Percentiles rank a stretch among this genome's conserved stretches.
phyloP scores from a whole-genome alignment of 2,797 vertebrate species.

The Otolemur crassicaudatus region DNA sequence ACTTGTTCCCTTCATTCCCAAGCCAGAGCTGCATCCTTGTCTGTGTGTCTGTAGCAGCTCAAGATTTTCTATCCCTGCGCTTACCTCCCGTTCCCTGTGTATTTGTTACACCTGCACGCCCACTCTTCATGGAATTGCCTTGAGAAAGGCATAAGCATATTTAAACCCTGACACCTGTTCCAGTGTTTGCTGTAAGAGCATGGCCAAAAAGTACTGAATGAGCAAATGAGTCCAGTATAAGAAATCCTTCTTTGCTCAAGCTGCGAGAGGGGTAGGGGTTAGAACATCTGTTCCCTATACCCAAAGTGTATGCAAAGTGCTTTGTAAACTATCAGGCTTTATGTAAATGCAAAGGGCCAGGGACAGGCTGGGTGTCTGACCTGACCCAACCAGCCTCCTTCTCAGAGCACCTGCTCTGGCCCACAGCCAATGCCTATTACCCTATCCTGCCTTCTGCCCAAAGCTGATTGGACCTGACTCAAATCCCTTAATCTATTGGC shows the following conservation, averaged over 20 bases:
- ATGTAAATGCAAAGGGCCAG: background rate
- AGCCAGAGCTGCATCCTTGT: background rate
- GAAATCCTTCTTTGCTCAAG: background rate
- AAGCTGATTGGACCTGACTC: background rate
- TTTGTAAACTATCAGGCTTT: background rate
- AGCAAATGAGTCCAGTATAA: slow-evolving; percentile 1
- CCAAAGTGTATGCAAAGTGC: background rate
- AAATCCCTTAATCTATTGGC: background rate
- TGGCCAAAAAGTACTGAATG: background rate
- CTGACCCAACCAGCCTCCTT: background rate
- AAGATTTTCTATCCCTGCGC: background rate
- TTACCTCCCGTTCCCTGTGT: background rate
- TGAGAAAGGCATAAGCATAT: background rate
- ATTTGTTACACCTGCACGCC: background rate
- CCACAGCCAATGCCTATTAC: background rate
- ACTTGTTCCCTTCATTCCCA: background rate
- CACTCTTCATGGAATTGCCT: background rate
- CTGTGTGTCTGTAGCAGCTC: background rate
- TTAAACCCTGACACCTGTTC: background rate
- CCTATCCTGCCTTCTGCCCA: background rate
- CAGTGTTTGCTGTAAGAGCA: background rate
- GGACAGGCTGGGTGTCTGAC: background rate
- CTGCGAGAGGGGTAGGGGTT: background rate
- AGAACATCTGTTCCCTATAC: background rate
- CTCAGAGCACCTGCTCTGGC: background rate